Evolutionary conservation across 2,888 invertebrate species (phyloP), one percentile per base, ranked within the genome.

Genomic region (Drosophila paranaensis): DNA sequence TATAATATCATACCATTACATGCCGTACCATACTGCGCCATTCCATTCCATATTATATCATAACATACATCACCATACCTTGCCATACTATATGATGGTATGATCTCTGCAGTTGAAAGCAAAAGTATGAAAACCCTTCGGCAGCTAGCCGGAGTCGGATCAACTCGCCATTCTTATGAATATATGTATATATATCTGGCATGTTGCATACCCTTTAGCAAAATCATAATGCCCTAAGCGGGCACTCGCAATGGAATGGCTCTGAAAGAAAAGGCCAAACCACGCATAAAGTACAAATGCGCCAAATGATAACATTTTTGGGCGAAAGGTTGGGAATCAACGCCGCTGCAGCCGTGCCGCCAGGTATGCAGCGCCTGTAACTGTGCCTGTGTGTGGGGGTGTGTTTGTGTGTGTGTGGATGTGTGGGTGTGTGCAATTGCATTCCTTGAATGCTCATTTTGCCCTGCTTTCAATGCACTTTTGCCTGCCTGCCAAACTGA

Each of bases 401-500:
- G 20, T 20, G 20, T 20, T 2, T 20, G 20, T 20, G 20, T 39
- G 33, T 33, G 20, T 37, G 30, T 46, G 42, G 42, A 55, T 51
- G 64, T 53, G 58, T 75, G 71, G 67, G 73, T 70, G 69, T 64
- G 76, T 50, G 63, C 79, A 68, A 76, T 76, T 82, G 88, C 85
- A 85, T 79, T 85, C 70, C 77, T 84, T 81, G 82, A 77, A 88
- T 88, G 88, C 82, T 81, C 81, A 82, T 88, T 84, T 88, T 67
- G 64, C 39, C 51, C 54, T 35, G 67, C 73, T 65, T 68, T 67
- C 73, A 67, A 58, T 82, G 79, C 75, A 73, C 75, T 70, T 71
- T 75, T 64, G 54, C 50, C 68, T 48, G 20, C 39, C 42, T 25
- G 48, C 30, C 48, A 45, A 39, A 30, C 53, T n/a, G 56, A 25